Conservation (phyloP, 2,113 vertebrate genomes). For the Gymnorhina tibicen region DNA sequence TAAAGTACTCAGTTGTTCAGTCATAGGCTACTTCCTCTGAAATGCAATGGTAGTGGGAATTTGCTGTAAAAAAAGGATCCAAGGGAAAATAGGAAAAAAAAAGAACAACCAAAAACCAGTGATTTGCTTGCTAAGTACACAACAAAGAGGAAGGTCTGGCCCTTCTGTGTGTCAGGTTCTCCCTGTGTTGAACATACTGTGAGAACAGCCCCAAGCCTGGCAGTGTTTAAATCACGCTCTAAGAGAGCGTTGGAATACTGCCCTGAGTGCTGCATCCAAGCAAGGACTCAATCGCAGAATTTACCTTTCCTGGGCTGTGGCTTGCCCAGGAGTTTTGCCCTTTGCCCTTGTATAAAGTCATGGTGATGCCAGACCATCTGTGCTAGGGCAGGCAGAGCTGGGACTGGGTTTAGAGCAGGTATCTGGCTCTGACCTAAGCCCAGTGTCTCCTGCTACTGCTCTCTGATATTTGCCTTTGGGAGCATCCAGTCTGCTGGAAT, state of each 20-base stretch:
- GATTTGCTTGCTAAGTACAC: not conserved
- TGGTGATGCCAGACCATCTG: not conserved
- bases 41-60: constrained; percentile 27
- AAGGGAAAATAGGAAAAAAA: not conserved
- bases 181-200: not conserved
- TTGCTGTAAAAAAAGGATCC: not conserved
- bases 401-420: not conserved
- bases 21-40: constrained; percentile 38
- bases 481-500: not conserved
- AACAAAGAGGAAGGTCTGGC: not conserved
- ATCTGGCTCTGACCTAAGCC: not conserved
- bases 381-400: not conserved
- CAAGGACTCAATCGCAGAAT: not conserved
- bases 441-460: not conserved
- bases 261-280: not conserved
- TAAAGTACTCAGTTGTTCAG: constrained; percentile 38
- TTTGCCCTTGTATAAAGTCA: not conserved
- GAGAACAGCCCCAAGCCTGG: not conserved
- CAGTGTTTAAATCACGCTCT: not conserved
- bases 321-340: not conserved
- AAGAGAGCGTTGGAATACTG: not conserved
- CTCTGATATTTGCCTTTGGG: not conserved
- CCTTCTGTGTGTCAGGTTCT: not conserved
- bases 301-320: not conserved
- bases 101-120: not conserved